Conservation (phyloP, 2,797 vertebrate species). For the Onychomys torridus region DNA sequence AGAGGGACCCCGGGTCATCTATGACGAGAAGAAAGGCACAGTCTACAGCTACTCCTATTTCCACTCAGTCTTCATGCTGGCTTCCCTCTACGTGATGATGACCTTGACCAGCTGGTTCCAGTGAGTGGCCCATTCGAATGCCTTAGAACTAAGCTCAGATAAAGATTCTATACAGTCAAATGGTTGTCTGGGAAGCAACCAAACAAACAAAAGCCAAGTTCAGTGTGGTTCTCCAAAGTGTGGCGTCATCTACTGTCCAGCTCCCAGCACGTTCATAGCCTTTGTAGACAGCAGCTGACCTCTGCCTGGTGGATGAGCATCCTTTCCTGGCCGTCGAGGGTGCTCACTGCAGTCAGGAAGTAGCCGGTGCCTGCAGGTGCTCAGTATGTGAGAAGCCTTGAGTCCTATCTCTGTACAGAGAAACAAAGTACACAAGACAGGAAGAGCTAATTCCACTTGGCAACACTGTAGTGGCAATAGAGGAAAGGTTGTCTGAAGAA, state of each 20-base stretch:
- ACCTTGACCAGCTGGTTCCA: constrained; percentile 99
- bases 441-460: background rate
- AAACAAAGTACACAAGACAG: background rate
- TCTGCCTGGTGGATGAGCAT: background rate
- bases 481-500: constrained; percentile 3
- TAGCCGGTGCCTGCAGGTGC: background rate
- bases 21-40: constrained; percentile 93
- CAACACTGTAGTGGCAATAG: background rate
- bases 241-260: background rate
- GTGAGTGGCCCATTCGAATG: constrained; percentile 89
- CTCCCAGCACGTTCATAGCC: background rate
- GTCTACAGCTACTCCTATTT: constrained; percentile 96
- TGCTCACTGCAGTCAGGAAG: background rate
- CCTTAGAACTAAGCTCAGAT: background rate
- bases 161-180: background rate
- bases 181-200: background rate
- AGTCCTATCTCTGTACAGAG: background rate
- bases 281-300: background rate
- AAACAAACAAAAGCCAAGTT: background rate
- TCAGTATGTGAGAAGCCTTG: background rate
- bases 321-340: background rate
- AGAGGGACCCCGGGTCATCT: constrained; percentile 92
- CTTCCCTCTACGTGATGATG: constrained; percentile 99
- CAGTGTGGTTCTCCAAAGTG: background rate
- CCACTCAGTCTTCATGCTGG: constrained; percentile 97